phyloP scores from a whole-genome alignment of 2,888 invertebrate genomes.

The Sinodicranocentrus sp. region DNA sequence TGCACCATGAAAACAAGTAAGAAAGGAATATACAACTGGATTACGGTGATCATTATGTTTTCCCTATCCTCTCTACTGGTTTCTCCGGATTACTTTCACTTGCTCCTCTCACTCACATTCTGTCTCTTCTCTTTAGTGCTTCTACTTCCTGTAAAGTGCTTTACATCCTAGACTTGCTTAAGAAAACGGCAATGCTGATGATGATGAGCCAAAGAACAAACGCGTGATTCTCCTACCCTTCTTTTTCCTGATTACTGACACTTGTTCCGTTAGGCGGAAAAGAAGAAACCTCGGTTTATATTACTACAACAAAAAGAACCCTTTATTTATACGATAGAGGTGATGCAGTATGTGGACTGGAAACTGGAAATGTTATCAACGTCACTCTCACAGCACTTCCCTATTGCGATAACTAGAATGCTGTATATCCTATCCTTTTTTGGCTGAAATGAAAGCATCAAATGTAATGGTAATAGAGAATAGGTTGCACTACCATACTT shows the following conservation, averaged over 20 bases:
- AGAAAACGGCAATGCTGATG: constrained; percentile 1
- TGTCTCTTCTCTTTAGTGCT: not conserved
- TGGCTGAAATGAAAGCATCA: not conserved
- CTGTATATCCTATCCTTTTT: not conserved
- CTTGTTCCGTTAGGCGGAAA: not conserved
- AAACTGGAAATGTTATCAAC: not conserved
- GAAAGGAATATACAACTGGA: not conserved
- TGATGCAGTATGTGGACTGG: no score
- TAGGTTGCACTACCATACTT: not conserved
- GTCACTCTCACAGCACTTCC: not conserved
- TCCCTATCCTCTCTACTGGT: not conserved
- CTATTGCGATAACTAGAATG: not conserved
- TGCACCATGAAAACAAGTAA: not conserved
- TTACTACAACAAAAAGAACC: not conserved
- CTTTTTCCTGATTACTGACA: constrained; percentile 10
- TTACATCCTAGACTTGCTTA: not conserved
- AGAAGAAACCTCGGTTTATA: not conserved
- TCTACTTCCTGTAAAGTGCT: not conserved
- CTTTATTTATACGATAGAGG: no score
- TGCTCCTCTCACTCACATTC: not conserved
- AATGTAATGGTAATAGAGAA: constrained; percentile 10
- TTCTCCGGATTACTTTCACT: not conserved
- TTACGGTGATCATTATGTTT: constrained; percentile 5
- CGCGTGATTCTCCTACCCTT: not conserved
- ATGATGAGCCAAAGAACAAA: not conserved